Conservation (phyloP, 2,113 vertebrate species). For the Hyla sarda region DNA sequence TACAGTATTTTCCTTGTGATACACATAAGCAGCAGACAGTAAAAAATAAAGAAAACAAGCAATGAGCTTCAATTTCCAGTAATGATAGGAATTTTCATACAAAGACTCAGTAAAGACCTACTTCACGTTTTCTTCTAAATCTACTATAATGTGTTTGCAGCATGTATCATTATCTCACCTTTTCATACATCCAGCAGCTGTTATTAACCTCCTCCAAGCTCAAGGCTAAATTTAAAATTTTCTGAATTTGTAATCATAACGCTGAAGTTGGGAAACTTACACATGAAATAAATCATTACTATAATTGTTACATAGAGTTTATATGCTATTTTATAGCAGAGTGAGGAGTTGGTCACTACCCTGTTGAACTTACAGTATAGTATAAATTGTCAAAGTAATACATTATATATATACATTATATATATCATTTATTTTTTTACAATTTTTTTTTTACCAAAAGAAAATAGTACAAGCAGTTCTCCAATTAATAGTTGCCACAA, state of each 20-base stretch:
- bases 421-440: too few species aligned
- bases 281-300: not conserved
- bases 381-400: too few species aligned
- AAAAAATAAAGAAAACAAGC: not conserved
- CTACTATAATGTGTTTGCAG: slow-evolving; percentile 8
- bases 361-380: not conserved
- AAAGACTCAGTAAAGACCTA: slow-evolving; percentile 14
- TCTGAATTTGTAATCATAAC: not conserved
- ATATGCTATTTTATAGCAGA: not conserved
- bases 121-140: not conserved
- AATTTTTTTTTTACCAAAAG: too few species aligned
- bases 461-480: too few species aligned
- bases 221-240: not conserved
- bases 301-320: not conserved
- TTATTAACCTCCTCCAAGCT: not conserved
- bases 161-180: slow-evolving; percentile 26
- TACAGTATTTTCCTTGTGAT: not conserved
- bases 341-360: not conserved
- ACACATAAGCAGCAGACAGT: not conserved
- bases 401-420: too few species aligned
- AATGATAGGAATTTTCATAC: not conserved
- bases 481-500: not conserved
- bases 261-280: not conserved
- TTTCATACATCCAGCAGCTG: not conserved
- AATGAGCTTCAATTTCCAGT: not conserved